A percentile compares a stretch with the other conserved stretches of the same genome.
Conservation (phyloP, 37 sponge, comb jelly and placozoan genomes). For the Eunapius fragilis region DNA sequence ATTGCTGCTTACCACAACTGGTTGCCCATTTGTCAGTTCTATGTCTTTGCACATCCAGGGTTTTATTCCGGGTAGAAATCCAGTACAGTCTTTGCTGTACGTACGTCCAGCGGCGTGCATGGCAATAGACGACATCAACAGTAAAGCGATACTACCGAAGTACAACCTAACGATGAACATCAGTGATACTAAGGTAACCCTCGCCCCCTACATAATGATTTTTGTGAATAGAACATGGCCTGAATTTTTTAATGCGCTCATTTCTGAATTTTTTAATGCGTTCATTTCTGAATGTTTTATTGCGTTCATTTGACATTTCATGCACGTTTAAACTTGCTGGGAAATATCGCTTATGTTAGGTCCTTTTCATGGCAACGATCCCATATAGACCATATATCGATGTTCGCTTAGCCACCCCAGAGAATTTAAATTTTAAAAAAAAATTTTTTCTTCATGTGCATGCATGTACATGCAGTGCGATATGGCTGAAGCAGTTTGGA, state of each 20-base stretch:
- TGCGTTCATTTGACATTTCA: no score
- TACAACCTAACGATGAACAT: slow-evolving; percentile 38
- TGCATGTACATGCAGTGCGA: slow-evolving; percentile 38
- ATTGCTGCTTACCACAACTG: not conserved
- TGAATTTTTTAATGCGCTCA: no score
- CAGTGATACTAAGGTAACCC: slow-evolving; percentile 52
- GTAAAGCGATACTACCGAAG: slow-evolving; percentile 19
- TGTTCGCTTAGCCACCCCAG: no score
- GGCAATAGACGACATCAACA: slow-evolving; percentile 68
- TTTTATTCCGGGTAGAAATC: not conserved
- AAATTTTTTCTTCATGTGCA: not conserved
- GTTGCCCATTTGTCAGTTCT: not conserved
- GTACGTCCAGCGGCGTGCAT: slow-evolving; percentile 39
- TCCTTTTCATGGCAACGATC: no score
- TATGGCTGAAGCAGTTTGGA: slow-evolving; percentile 71
- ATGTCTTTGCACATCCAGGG: not conserved
- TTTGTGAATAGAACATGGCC: no score
- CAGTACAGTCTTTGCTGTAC: not conserved
- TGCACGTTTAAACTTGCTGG: not conserved
- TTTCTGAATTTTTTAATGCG: no score
- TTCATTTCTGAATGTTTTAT: no score
- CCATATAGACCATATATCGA: no score
- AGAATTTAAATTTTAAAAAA: no score
- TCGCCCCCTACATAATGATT: not conserved
- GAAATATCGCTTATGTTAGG: no score